Evolutionary conservation across 35 echinoderm and acorn worm species (phyloP).

Genomic region (Heliocidaris tuberculata): DNA sequence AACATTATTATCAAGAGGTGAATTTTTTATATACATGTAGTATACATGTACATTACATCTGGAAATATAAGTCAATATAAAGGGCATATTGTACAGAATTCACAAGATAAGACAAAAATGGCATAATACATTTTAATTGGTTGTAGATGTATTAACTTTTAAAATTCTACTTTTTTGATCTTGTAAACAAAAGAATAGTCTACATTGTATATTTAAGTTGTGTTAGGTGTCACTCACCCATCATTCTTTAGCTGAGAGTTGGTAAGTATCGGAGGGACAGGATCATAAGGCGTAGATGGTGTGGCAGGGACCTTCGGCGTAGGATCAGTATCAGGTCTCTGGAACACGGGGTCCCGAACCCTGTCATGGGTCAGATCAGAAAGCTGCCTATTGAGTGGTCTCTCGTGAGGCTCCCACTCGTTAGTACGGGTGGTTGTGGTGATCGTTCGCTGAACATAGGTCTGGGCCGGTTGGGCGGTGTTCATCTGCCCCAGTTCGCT

Average conservation of each 20-base stretch:
- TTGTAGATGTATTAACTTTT: too few relatives aligned
- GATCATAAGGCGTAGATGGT: slow-evolving; percentile 29
- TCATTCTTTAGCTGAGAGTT: background rate
- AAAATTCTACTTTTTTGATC: too few relatives aligned
- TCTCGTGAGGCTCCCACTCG: slow-evolving; percentile 50
- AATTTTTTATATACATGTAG: too few relatives aligned
- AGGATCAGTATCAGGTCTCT: slow-evolving; percentile 20
- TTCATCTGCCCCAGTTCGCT: background rate
- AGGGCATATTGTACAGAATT: too few relatives aligned
- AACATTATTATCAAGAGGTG: too few relatives aligned
- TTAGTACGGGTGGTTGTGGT: background rate
- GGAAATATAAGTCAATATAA: too few relatives aligned
- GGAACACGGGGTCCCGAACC: slow-evolving; percentile 15
- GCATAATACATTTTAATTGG: too few relatives aligned
- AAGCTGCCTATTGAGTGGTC: slow-evolving; percentile 57
- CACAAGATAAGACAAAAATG: too few relatives aligned
- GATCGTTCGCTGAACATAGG: slow-evolving; percentile 47
- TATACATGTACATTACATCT: too few relatives aligned
- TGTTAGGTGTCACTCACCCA: background rate
- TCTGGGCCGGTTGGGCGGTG: background rate
- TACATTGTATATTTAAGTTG: too few relatives aligned
- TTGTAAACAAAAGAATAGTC: too few relatives aligned
- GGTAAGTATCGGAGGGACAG: background rate
- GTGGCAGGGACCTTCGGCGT: slow-evolving; percentile 31
- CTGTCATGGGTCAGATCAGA: slow-evolving; percentile 57